A percentile compares a stretch with the other conserved stretches of the same genome.
Conservation (phyloP, 2,113 vertebrate species). For the Rhinopithecus roxellana region DNA sequence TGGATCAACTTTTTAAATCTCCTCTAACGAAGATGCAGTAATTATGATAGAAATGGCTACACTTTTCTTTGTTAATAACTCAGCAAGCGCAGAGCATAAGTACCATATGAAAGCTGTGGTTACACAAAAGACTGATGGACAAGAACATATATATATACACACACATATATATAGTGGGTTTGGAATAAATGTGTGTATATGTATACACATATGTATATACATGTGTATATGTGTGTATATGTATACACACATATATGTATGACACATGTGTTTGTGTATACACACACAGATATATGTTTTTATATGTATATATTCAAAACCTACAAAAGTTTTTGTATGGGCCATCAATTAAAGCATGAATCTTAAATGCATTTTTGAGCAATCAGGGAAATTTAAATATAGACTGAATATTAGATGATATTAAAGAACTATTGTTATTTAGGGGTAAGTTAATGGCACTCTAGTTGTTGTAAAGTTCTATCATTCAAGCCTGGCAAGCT, state of each 20-base stretch:
- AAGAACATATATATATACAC: neutral
- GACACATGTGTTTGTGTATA: too few relatives aligned
- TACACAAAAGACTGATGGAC: neutral
- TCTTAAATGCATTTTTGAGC: neutral
- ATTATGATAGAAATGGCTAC: neutral
- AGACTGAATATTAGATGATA: neutral
- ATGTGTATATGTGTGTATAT: too few relatives aligned
- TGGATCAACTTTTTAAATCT: neutral
- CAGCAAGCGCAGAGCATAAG: neutral
- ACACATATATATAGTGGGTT: too few relatives aligned
- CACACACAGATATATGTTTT: too few relatives aligned
- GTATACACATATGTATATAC: too few relatives aligned
- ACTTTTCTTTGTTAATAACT: conserved; percentile 10
- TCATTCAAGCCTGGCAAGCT: neutral
- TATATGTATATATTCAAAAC: neutral
- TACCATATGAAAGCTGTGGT: neutral
- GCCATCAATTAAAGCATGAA: neutral
- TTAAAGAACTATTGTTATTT: conserved; percentile 12
- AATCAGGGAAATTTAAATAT: neutral
- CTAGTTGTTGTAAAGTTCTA: neutral
- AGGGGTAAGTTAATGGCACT: neutral
- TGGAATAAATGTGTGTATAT: too few relatives aligned
- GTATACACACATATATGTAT: too few relatives aligned
- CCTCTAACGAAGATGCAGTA: neutral
- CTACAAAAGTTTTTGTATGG: neutral